These are phyloP conservation scores for Mesoligia furuncula DNA, from an alignment of 2,888 invertebrate species.

Conservation along the genomic window DNA sequence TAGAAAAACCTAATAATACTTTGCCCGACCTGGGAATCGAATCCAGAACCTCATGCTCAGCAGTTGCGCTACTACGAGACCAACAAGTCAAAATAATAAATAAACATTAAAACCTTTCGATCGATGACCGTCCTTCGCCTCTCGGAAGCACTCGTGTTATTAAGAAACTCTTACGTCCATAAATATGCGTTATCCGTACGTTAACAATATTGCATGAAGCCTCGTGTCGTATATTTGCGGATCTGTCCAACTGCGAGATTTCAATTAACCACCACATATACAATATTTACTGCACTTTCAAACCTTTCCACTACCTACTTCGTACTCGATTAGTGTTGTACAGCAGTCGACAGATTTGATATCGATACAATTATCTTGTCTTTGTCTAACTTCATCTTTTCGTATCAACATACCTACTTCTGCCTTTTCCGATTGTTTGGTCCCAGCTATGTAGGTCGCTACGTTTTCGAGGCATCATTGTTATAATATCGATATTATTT, in stretches of 20 bases:
- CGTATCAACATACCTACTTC: background rate
- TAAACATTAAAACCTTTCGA: background rate
- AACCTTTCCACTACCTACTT: constrained; percentile 21
- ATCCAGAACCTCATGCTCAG: background rate
- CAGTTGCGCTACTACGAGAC: background rate
- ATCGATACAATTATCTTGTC: constrained; percentile 2
- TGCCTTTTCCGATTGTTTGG: background rate
- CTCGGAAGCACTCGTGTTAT: constrained; percentile 18
- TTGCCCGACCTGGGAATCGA: background rate
- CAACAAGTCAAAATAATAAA: background rate
- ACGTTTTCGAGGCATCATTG: background rate
- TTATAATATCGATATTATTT: background rate
- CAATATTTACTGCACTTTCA: constrained; percentile 52
- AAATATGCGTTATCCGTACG: constrained; percentile 14
- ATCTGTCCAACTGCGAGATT: constrained; percentile 47
- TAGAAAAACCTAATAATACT: background rate
- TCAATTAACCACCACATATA: constrained; percentile 50
- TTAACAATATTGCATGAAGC: constrained; percentile 31
- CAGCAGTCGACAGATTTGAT: constrained; percentile 2
- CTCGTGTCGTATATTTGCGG: constrained; percentile 42
- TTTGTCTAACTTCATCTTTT: background rate
- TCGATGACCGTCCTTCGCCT: background rate
- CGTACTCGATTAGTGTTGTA: constrained; percentile 12
- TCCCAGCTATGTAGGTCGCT: too few relatives aligned
- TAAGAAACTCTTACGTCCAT: constrained; percentile 2